phyloP scores from a whole-genome alignment of 2,888 invertebrate species.

The Lycaena phlaeas region DNA sequence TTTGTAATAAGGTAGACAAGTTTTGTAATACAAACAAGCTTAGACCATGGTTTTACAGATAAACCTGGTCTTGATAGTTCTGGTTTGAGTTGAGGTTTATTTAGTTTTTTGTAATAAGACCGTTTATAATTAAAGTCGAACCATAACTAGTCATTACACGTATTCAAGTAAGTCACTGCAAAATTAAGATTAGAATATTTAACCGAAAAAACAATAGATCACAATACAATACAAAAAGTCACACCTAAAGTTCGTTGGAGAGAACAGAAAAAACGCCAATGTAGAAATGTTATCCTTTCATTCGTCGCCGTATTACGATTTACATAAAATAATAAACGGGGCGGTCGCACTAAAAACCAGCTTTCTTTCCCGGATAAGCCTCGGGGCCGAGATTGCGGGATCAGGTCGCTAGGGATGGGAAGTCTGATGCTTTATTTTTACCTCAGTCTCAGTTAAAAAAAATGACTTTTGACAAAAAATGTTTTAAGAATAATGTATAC shows the following conservation, averaged over 20 bases:
- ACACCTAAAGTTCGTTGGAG: conserved; percentile 11
- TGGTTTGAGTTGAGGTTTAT: too few species aligned
- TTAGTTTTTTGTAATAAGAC: too few species aligned
- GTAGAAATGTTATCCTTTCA: conserved; percentile 42
- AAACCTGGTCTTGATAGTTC: too few species aligned
- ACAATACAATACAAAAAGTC: too few species aligned
- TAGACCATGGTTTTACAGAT: too few species aligned
- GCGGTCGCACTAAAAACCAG: conserved; percentile 32
- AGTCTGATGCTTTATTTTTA: conserved; percentile 13
- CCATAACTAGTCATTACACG: too few species aligned
- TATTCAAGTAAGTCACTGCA: too few species aligned
- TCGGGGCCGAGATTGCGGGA: conserved; percentile 32
- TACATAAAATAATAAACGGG: conserved; percentile 49
- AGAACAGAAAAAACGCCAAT: conserved; percentile 18
- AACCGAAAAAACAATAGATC: too few species aligned
- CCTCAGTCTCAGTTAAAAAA: conserved; percentile 17
- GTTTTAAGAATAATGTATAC: neutral
- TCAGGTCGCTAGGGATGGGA: conserved; percentile 11
- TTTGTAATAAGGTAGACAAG: too few species aligned
- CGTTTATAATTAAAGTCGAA: too few species aligned
- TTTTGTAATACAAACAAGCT: too few species aligned
- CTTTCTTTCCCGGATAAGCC: conserved; percentile 35
- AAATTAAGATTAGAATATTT: too few species aligned
- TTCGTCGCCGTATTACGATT: conserved; percentile 39
- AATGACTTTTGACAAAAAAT: neutral